Conservation (phyloP, 2,113 vertebrate species). For the Fregetta grallaria region DNA sequence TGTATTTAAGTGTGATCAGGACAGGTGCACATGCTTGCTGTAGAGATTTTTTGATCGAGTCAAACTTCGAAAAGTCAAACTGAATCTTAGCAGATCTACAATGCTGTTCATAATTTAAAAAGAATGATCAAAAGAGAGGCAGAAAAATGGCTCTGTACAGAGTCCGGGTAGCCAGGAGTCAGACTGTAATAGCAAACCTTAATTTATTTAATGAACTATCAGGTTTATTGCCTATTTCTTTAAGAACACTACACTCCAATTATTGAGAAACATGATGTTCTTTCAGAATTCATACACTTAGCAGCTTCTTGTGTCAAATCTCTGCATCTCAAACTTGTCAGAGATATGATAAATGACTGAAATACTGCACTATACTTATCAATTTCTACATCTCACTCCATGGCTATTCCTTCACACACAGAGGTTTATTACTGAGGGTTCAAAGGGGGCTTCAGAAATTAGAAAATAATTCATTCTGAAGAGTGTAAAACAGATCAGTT, state of each 20-base stretch:
- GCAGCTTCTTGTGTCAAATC: background rate
- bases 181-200: background rate
- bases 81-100: background rate
- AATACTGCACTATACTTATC: background rate
- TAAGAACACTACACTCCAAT: background rate
- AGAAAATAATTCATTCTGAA: background rate
- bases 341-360: background rate
- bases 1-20: background rate
- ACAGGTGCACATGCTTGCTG: background rate
- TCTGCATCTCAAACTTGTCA: background rate
- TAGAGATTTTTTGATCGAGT: background rate
- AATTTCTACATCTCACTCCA: background rate
- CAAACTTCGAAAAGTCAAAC: background rate
- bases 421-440: background rate
- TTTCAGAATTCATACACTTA: background rate
- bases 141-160: background rate
- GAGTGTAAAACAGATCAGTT: background rate
- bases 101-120: background rate
- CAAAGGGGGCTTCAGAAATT: background rate
- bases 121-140: background rate
- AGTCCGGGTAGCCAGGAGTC: background rate
- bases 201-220: background rate
- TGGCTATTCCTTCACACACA: background rate
- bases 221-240: background rate
- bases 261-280: background rate